Evolutionary conservation across 2,113 vertebrate species (phyloP), one percentile per base, ranked within the genome.

Genomic region (Podarcis cretensis): DNA sequence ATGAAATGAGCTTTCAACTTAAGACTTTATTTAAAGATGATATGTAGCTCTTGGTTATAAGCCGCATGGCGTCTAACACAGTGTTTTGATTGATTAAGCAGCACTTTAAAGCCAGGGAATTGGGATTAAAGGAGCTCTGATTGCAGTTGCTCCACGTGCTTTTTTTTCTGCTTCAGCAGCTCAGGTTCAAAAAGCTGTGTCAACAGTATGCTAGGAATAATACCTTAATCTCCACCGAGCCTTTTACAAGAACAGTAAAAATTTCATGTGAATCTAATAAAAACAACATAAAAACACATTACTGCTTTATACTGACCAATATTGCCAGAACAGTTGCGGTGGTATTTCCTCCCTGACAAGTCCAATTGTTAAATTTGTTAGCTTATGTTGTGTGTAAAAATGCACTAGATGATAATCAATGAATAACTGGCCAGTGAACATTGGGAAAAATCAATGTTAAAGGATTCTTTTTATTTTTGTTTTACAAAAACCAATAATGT

Each of bases 21-120:
- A 90, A 92, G 27, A 3, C 4, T 91, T 92, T 87, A 80, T 92
- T 86, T 93, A 92, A 93, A 92, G 91, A 88, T 83, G 59, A 87
- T 86, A 14, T 86, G 35, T 65, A 87, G 32, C 54, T n/a, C 89
- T 68, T 90, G 88, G 93, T 88, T 89, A 87, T 88, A 91, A 89
- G 35, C 43, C 68, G 84, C 87, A 92, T 90, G 65, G 89, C 69
- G 75, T 92, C 84, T 91, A 89, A 59, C 68, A 93, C 18, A 69
- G 37, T 77, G 73, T 90, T 85, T 91, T 81, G 48, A 92, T 92
- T 93, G 92, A 91, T 91, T 92, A 90, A 92, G 71, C 75, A 81
- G 65, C 81, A 82, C 89, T 88, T 94, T 81, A 78, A 81, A 90
- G 66, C 84, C 86, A 88, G 83, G 75, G 83, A 85, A 83, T 21